A percentile compares a stretch with the other conserved stretches of the same genome.
Conservation (phyloP, 2,797 vertebrate genomes). For the Pseudochromis fuscus region DNA sequence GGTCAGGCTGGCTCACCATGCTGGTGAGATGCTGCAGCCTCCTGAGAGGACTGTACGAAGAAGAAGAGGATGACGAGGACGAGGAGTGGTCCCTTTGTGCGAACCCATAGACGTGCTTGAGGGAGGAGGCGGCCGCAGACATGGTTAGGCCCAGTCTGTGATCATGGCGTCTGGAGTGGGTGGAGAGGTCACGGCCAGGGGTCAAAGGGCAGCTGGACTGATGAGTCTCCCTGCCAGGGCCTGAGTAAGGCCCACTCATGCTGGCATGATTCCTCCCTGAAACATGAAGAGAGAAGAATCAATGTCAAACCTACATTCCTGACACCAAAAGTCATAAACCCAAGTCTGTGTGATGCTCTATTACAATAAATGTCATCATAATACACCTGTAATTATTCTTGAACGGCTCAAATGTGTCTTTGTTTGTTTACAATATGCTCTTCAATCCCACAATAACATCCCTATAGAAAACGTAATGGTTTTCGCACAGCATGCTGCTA, state of each 20-base stretch:
- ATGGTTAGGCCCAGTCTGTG: conserved; percentile 77
- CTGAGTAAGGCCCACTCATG: conserved; percentile 89
- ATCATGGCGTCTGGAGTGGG: conserved; percentile 81
- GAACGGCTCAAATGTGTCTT: too few species aligned
- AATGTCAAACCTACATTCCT: too few species aligned
- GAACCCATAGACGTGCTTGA: conserved; percentile 82
- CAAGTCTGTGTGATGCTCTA: too few species aligned
- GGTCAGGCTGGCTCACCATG: conserved; percentile 88
- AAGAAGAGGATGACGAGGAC: conserved; percentile 70
- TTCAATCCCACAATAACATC: background rate
- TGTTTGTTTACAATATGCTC: too few species aligned
- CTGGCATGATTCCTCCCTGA: conserved; percentile 83
- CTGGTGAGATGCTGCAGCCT: conserved; percentile 91
- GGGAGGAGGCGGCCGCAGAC: conserved; percentile 78
- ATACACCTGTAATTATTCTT: background rate
- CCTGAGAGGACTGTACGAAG: conserved; percentile 89
- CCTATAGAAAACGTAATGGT: background rate
- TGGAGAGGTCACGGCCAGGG: conserved; percentile 77
- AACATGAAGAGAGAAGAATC: conserved; percentile 27
- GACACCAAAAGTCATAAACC: conserved; percentile 11
- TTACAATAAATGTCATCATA: background rate
- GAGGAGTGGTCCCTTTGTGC: conserved; percentile 81
- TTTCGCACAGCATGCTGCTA: background rate
- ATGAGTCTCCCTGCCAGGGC: conserved; percentile 84
- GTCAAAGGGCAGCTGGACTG: conserved; percentile 83